These are phyloP conservation scores for Drosophila merina DNA, from an alignment of 2,888 invertebrate genomes.

Conservation along the genomic window DNA sequence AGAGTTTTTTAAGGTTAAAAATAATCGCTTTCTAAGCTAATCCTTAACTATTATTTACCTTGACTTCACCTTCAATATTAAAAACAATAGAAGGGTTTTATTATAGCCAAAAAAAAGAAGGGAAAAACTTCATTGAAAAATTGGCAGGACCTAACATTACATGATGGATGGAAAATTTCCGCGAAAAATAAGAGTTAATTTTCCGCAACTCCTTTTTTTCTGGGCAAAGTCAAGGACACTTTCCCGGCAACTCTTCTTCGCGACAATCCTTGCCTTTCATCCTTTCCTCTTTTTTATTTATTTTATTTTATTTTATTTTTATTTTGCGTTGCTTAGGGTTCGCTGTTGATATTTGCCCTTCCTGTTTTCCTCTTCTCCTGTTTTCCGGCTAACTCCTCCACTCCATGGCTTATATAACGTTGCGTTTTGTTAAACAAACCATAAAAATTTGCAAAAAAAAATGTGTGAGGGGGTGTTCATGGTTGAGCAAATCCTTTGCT, in stretches of 20 bases:
- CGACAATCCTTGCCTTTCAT: slow-evolving; percentile 16
- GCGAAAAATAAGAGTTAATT: slow-evolving; percentile 34
- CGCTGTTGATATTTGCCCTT: slow-evolving; percentile 17
- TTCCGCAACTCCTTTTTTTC: slow-evolving; percentile 9
- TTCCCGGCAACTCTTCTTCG: slow-evolving; percentile 37
- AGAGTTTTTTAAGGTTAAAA: no score
- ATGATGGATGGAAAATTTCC: slow-evolving; percentile 31
- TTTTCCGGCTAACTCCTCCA: slow-evolving; percentile 37
- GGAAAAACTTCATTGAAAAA: neutral
- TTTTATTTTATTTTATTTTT: neutral
- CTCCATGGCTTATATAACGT: slow-evolving; percentile 52
- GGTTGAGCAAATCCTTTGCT: slow-evolving; percentile 70
- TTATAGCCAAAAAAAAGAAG: neutral
- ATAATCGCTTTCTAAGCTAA: neutral
- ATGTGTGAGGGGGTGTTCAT: slow-evolving; percentile 58
- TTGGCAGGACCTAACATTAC: slow-evolving; percentile 23
- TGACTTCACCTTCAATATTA: neutral
- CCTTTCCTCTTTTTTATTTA: slow-evolving; percentile 1
- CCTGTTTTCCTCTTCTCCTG: slow-evolving; percentile 8
- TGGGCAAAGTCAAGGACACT: slow-evolving; percentile 32
- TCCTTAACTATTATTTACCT: neutral
- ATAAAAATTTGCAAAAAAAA: slow-evolving; percentile 71
- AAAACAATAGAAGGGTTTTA: neutral
- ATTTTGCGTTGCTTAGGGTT: slow-evolving; percentile 1
- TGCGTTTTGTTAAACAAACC: slow-evolving; percentile 78